A percentile compares a stretch with the other conserved stretches of the same genome.
Conservation (phyloP, 2,113 vertebrate species). For the Saguinus imperator region DNA sequence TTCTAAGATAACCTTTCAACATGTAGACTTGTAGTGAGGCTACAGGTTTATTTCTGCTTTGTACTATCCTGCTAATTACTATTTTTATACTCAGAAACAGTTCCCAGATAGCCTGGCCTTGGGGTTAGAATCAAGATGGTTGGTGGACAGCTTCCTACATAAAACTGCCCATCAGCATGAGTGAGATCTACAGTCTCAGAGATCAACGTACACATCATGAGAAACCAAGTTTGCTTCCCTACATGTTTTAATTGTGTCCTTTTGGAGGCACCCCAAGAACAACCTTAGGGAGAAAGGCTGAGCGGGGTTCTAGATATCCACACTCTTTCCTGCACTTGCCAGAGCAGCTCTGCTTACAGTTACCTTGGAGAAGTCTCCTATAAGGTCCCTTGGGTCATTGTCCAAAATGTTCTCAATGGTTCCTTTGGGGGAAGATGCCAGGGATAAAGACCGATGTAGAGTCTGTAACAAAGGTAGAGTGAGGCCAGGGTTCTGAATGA, state of each 20-base stretch:
- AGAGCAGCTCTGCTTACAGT: not conserved
- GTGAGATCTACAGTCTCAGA: not conserved
- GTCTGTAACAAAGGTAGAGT: constrained; percentile 64
- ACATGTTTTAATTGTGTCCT: not conserved
- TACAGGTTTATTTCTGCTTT: not conserved
- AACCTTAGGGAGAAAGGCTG: not conserved
- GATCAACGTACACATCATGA: not conserved
- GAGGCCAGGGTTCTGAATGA: not conserved
- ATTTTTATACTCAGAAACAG: not conserved
- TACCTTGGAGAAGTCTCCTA: constrained; percentile 98
- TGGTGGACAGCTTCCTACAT: not conserved
- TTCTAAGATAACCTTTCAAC: not conserved
- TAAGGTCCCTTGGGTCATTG: constrained; percentile 89
- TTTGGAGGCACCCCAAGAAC: not conserved
- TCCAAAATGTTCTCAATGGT: constrained; percentile 94
- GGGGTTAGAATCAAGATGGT: not conserved
- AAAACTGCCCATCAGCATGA: not conserved
- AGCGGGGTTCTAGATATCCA: not conserved
- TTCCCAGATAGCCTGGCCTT: not conserved
- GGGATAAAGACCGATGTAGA: constrained; percentile 82
- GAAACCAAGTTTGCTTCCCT: not conserved
- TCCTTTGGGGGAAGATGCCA: constrained; percentile 84
- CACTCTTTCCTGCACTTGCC: not conserved
- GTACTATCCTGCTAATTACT: not conserved
- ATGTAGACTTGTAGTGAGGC: not conserved